Conservation (phyloP, 2,797 vertebrate species). For the Notoglanidium macrostoma region DNA sequence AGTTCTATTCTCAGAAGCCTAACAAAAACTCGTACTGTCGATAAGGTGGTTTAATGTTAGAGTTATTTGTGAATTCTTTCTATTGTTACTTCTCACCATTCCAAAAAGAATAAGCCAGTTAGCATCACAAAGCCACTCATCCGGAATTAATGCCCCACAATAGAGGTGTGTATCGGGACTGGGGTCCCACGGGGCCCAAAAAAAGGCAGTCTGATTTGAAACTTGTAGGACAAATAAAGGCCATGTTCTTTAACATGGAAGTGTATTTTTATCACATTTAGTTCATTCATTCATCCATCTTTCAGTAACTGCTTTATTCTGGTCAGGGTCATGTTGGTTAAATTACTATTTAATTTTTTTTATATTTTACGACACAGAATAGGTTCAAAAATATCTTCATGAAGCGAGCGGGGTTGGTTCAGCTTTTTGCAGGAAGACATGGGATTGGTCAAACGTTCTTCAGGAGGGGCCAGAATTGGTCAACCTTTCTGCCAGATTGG, state of each 20-base stretch:
- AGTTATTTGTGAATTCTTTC: slow-evolving; percentile 47
- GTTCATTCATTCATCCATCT: neutral
- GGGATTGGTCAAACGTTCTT: neutral
- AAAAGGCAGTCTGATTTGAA: neutral
- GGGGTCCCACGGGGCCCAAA: neutral
- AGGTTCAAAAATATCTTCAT: neutral
- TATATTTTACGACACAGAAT: neutral
- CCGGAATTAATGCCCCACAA: neutral
- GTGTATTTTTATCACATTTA: neutral
- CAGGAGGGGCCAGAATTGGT: neutral
- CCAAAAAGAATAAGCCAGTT: neutral
- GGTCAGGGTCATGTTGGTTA: neutral
- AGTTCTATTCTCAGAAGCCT: slow-evolving; percentile 51
- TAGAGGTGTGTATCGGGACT: slow-evolving; percentile 14
- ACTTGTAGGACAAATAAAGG: neutral
- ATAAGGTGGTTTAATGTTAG: slow-evolving; percentile 20
- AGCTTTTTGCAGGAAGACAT: neutral
- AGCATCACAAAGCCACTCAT: neutral
- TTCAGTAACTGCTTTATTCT: neutral
- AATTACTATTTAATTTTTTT: neutral
- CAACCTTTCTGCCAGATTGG: too few species aligned
- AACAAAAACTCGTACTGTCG: slow-evolving; percentile 45
- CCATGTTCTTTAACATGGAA: neutral
- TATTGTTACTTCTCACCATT: slow-evolving; percentile 38
- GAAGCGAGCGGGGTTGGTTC: neutral